Conservation (phyloP, 2,797 vertebrate species). For the Agapornis canus region DNA sequence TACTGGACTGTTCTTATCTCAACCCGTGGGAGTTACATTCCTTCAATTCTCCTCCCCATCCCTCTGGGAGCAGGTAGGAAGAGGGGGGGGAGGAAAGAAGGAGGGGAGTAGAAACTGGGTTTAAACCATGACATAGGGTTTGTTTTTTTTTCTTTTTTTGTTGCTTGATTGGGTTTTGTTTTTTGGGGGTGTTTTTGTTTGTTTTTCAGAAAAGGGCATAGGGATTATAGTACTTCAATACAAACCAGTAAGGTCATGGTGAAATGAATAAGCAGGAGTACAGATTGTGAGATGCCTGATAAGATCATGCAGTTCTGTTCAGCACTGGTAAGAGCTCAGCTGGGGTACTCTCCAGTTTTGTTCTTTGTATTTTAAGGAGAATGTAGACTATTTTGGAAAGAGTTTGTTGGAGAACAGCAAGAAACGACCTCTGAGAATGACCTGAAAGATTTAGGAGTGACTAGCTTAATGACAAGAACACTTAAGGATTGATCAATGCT, state of each 20-base stretch:
- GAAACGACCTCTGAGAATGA: not conserved
- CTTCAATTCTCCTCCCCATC: no score
- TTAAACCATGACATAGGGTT: no score
- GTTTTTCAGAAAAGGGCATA: not conserved
- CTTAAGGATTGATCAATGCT: not conserved
- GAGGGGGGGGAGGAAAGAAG: no score
- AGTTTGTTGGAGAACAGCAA: not conserved
- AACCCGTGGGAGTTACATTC: no score
- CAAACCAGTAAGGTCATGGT: not conserved
- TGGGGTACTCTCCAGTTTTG: not conserved
- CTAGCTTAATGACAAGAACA: not conserved
- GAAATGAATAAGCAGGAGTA: not conserved
- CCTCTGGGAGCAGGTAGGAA: no score
- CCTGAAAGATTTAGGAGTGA: not conserved
- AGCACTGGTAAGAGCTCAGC: not conserved
- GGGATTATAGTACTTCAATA: not conserved
- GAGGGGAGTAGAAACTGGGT: no score
- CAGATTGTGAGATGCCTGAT: not conserved
- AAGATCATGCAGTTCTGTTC: not conserved
- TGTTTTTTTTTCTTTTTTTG: not conserved
- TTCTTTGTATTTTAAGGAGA: not conserved
- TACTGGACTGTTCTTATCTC: no score
- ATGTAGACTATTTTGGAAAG: not conserved
- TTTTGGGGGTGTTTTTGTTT: not conserved
- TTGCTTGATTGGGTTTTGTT: not conserved